Percentiles rank a stretch among this genome's conserved stretches.
Conservation (phyloP, 2,888 invertebrate genomes). For the Rhagium mordax region DNA sequence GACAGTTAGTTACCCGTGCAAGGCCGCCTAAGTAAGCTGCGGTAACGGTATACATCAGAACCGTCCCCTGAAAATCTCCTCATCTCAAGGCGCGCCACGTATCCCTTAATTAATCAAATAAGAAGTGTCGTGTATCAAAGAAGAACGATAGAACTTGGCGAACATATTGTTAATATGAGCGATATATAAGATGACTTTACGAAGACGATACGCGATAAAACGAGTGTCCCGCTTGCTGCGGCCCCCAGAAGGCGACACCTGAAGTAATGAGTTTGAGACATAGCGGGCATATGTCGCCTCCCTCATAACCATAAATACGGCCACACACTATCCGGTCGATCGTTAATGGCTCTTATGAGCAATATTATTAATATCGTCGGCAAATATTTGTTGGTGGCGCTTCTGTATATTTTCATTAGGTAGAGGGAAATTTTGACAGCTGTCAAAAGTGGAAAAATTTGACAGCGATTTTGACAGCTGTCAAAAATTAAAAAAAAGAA, state of each 20-base stretch:
- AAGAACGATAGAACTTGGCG: slow-evolving; percentile 42
- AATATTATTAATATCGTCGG: not conserved
- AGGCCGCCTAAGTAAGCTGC: not conserved
- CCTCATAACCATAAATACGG: slow-evolving; percentile 11
- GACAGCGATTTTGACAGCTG: too few relatives aligned
- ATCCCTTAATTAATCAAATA: slow-evolving; percentile 46
- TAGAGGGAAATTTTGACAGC: too few relatives aligned
- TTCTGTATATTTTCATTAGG: too few relatives aligned
- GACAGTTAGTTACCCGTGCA: too few relatives aligned
- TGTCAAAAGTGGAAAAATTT: too few relatives aligned
- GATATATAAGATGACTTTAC: slow-evolving; percentile 37
- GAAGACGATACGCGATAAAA: slow-evolving; percentile 34
- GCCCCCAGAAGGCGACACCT: slow-evolving; percentile 40
- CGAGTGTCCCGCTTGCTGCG: slow-evolving; percentile 7
- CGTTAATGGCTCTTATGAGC: not conserved
- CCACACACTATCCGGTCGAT: not conserved
- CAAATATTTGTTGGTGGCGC: too few relatives aligned
- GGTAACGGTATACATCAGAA: not conserved
- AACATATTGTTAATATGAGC: slow-evolving; percentile 39
- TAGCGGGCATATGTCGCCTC: slow-evolving; percentile 37
- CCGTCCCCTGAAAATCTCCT: slow-evolving; percentile 16
- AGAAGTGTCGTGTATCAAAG: slow-evolving; percentile 46
- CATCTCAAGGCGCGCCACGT: slow-evolving; percentile 37
- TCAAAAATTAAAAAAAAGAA: too few relatives aligned
- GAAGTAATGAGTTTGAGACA: slow-evolving; percentile 41